Base-by-base conservation (phyloP, 2,888 invertebrate species). In the Glyphotaelius pellucidus region DNA sequence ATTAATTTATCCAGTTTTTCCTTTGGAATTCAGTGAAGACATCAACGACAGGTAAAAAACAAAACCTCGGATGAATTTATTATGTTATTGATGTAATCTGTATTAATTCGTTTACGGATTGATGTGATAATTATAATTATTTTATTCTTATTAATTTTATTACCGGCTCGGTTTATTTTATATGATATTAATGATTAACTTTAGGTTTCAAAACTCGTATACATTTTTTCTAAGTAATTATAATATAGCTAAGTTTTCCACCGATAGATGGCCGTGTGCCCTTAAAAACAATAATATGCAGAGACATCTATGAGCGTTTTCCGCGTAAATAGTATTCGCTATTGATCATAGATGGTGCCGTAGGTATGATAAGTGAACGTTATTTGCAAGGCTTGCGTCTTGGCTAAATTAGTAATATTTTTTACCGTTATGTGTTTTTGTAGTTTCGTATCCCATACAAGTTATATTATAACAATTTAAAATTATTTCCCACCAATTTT, bases 301-400 rank as follows among this genome's bases (percentile, higher is more conserved):
- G 67, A 67, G 67, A 67, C 67, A 25, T 67, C 67, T 67, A 67
- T 67, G 67, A 67, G 25, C 25, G 67, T 67, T 25, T 67, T 67
- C 67, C 32, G 25, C 7, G 35, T 32, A 25, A 84, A 25, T 84
- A 84, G 38, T 84, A 19, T 84, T 38, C 25, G 5, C 9, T 84
- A 25, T 38, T 35, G 2, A n/a, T 35, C 19, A 52, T 15, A 87
- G 87, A 32, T 87, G 87, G 87, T 31, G 52, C 12, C 2, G 47
- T 47, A 19, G 7, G 30, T 87, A 87, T 7, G 14, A 30, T 31
- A 19, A 15, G 25, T 38, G 32, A 11, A 84, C 38, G 47, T 14
- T 30, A 3, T n/a, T 30, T n/a, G n/a, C 31, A n/a, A 14, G 87
- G 87, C 32, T 87, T 87, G 87, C 87, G 67, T 15, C 87, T 87